phyloP scores from a whole-genome alignment of 2,113 vertebrate species.

The Leiothrix lutea region DNA sequence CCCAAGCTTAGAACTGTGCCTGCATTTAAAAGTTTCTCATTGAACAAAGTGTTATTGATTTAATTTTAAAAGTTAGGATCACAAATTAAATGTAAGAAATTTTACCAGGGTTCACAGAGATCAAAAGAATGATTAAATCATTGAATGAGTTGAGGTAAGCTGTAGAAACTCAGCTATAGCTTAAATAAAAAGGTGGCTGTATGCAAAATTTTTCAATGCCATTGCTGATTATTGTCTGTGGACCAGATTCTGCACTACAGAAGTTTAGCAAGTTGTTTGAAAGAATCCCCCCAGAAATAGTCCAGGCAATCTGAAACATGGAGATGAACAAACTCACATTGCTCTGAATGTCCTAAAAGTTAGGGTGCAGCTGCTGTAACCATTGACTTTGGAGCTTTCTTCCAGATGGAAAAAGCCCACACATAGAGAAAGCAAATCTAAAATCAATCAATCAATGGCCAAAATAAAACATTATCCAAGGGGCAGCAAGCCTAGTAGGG shows the following conservation, averaged over 20 bases:
- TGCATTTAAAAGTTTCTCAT: background rate
- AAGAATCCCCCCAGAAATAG: background rate
- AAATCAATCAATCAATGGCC: background rate
- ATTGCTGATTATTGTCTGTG: background rate
- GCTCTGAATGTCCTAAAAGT: background rate
- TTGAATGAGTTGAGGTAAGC: background rate
- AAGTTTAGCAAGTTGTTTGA: background rate
- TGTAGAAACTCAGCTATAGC: background rate
- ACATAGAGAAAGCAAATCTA: background rate
- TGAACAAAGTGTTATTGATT: background rate
- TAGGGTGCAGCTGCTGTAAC: background rate
- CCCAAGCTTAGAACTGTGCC: background rate
- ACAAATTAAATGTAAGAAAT: conserved; percentile 4
- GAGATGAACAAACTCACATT: background rate
- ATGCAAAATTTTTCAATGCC: background rate
- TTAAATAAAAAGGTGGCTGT: background rate
- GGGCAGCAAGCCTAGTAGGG: accelerated
- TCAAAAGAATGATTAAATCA: background rate
- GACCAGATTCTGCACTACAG: background rate
- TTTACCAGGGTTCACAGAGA: background rate
- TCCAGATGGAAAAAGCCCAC: background rate
- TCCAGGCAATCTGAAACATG: background rate
- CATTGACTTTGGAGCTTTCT: background rate
- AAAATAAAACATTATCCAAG: background rate
- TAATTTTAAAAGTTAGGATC: background rate